Conservation (phyloP, 2,113 vertebrate species). For the Spizaetus ornatus region DNA sequence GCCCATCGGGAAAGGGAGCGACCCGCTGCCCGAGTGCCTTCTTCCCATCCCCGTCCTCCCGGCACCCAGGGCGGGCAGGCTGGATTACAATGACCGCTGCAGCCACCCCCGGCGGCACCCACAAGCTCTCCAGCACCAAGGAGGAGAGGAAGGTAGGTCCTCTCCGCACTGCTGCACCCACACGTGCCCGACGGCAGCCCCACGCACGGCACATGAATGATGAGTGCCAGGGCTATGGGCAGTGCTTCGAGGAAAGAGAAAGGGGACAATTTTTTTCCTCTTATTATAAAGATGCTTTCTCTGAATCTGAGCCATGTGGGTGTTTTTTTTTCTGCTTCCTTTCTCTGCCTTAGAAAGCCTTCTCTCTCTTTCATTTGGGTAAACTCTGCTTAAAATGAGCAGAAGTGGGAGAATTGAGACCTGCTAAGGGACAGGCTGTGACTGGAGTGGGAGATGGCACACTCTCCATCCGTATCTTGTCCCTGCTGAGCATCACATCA, state of each 20-base stretch:
- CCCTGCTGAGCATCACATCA: background rate
- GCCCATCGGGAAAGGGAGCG: background rate
- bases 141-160: slow-evolving; percentile 87
- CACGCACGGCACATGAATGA: accelerated
- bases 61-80: background rate
- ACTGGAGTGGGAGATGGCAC: background rate
- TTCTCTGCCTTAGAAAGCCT: background rate
- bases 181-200: background rate
- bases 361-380: slow-evolving; percentile 37
- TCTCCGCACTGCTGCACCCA: background rate
- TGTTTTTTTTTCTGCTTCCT: background rate
- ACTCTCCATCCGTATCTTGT: background rate
- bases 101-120: slow-evolving; percentile 50
- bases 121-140: slow-evolving; percentile 76
- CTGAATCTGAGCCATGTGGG: accelerated
- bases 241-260: background rate
- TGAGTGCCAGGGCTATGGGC: accelerated
- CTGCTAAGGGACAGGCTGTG: background rate
- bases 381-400: slow-evolving; percentile 26
- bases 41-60: background rate
- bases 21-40: background rate
- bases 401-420: background rate
- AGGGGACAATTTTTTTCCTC: background rate
- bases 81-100: slow-evolving; percentile 78
- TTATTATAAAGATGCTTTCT: background rate